Base-by-base conservation (phyloP, 2,113 vertebrate species). In the Ptilorrhoa leucosticta region DNA sequence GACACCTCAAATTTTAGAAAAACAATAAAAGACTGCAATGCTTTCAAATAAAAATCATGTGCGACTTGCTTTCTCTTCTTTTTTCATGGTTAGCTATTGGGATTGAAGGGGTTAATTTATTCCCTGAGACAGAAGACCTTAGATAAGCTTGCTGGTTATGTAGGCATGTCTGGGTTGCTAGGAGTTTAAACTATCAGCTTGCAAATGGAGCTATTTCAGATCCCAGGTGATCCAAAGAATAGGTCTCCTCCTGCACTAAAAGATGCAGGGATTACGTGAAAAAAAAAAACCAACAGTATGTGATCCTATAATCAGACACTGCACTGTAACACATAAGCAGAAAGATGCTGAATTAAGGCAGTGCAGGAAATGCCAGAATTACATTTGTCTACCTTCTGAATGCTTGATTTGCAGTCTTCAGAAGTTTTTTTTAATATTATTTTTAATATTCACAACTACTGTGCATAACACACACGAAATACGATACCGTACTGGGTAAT, bases 151-250 rank as follows among this genome's bases (percentile, higher is more conserved):
- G 69, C 47, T 86, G 83, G 83, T 90, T 97, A 94, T 73, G 79
- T 90, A 90, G 93, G 88, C 86, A 94, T 93, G 89, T 89, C 89
- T 94, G 81, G 87, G 83, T 95, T 94, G 96, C 95, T 92, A 92
- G 87, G 89, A 94, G 81, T 95, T 94, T 91, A 82, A 97, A 96
- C 83, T 95, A 94, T 89, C 94, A 91, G 91, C 77, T 96, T 94
- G 87, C 72, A 95, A 96, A 96, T 92, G 87, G 77, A 91, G 87
- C 87, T 94, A 82, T 96, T 97, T 87, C 91, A 91, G 95, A 97
- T 94, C 93, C 94, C 94, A 95, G 91, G 89, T 94, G 93, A 97
- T 94, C 93, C 93, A 90, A 92, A 94, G 92, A 94, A 95, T 80
- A 92, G 86, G 64, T 77, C 68, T 89, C 79, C 64, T 93, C 33